Base-by-base conservation (phyloP, 1,140 invertebrate species). In the Drusus annulatus region DNA sequence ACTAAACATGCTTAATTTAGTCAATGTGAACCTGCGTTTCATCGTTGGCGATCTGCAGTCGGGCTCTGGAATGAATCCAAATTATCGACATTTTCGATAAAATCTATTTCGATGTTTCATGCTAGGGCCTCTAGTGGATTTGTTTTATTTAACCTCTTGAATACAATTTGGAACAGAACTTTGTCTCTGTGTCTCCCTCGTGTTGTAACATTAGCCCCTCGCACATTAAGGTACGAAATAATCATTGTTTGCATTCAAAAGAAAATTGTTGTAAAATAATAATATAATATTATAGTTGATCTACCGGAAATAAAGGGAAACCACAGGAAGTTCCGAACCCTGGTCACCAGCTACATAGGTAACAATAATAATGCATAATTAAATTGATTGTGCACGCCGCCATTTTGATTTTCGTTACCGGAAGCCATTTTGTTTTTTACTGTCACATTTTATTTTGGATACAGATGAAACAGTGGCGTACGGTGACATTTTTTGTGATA, bases 341-440 rank as follows among this genome's bases (percentile, higher is more conserved):
- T 98, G 92, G 97, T 98, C 91, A 96, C 96, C 92, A 98, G 95
- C 92, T 98, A 96, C 88, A 97, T 98, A 96, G 97, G 96, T 97
- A 97, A 94, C 17, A 45, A 76, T 62, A 45, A 45, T 13, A 45
- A 45, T 10, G 36, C 36, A 45, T 45, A 45, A 45, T 45, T 45
- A 63, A 17, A 62, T 62, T 62, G 50, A 50, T 79, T 69, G 62
- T 60, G 77, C 60, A 79, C 77, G 68, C 45, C 51, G 63, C 58
- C 54, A 71, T 79, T 79, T 73, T 79, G 68, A 58, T 56, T 71
- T 71, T 28, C 23, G 7, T 69, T 79, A 56, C n/a, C 50, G 19
- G 19, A 45, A 58, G 75, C 62, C 62, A 78, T 69, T 51, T 21
- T 69, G 21, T 63, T 71, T 45, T 71, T 54, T 71, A 23, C 56